phyloP scores from a whole-genome alignment of 2,797 vertebrate species.

The Sphenopsis melanotis region DNA sequence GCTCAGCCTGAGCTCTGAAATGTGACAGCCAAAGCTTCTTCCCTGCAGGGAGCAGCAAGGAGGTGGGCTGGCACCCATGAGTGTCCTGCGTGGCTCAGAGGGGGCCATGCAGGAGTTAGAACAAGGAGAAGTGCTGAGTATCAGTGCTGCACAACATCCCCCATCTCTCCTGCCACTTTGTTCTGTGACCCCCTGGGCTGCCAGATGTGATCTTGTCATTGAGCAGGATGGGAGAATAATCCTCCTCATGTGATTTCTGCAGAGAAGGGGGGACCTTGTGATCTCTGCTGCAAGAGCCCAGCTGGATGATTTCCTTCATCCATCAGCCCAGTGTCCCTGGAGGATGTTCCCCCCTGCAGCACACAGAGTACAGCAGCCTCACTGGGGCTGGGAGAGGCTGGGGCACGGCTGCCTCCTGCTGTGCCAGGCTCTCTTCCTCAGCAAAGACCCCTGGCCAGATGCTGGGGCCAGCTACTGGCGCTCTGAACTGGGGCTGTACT shows the following conservation, averaged over 20 bases:
- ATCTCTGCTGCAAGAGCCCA: neutral
- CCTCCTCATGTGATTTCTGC: neutral
- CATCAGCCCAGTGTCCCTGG: neutral
- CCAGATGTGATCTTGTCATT: neutral
- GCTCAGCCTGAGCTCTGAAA: neutral
- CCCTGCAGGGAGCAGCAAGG: neutral
- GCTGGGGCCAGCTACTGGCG: neutral
- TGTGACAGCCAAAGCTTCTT: neutral
- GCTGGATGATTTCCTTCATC: neutral
- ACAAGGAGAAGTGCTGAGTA: neutral
- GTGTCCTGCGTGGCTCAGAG: neutral
- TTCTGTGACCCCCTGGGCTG: neutral
- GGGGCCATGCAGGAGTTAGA: accelerated
- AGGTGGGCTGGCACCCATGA: neutral
- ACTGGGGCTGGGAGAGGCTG: neutral
- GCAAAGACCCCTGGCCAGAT: neutral
- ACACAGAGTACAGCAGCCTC: neutral
- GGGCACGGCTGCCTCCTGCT: neutral
- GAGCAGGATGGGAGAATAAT: neutral
- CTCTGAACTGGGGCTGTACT: neutral
- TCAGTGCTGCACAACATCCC: neutral
- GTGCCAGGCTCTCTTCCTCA: neutral
- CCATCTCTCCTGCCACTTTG: neutral
- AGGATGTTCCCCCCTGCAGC: neutral
- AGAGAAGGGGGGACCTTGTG: neutral